Base-by-base conservation (phyloP, 2,113 vertebrate species). In the Leucopsar rothschildi region DNA sequence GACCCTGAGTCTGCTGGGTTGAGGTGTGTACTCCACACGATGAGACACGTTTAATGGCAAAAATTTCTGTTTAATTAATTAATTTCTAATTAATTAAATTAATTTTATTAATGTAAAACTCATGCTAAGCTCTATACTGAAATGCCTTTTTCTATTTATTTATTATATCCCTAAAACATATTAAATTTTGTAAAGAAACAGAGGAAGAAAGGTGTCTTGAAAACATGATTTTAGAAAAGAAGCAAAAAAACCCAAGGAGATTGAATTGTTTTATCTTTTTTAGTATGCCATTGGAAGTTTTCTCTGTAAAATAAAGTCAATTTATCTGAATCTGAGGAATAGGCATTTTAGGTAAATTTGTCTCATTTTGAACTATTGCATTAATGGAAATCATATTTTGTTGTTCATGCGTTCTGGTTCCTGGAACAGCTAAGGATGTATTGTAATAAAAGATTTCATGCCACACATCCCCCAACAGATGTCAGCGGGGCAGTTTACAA, bases 11-110 rank as follows among this genome's bases (percentile, higher is more conserved):
- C 33, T 79, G 5, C 22, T 64, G 60, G 4, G 4, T 69, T 71
- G 14, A 22, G 15, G 12, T 6, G 22, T 45, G 19, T 1, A 3
- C 10, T 6, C 7, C 8, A 6, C 14, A 56, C 8, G 5, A 23
- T 59, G 14, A 89, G 33, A 64, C 6, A 29, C 0, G 2, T 7
- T 37, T 42, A 3, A 1, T 47, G 17, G 29, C 31, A 75, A 31
- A n/a, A 39, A 25, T 15, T 72, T 60, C 28, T 80, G 0, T 82
- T 77, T 12, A 18, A n/a, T 61, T 23, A 16, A 28, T 16, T 28
- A 52, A 16, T 52, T 52, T 52, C 50, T 16, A 28, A 28, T 52
- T 52, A 27, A 28, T 28, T 28, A 10, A 16, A 52, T 52, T 52
- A 28, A 10, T 52, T 52, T 52, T 52, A 50, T 16, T 52, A 52